phyloP scores from a whole-genome alignment of 1,140 invertebrate species.

The Mactra quadrangularis region DNA sequence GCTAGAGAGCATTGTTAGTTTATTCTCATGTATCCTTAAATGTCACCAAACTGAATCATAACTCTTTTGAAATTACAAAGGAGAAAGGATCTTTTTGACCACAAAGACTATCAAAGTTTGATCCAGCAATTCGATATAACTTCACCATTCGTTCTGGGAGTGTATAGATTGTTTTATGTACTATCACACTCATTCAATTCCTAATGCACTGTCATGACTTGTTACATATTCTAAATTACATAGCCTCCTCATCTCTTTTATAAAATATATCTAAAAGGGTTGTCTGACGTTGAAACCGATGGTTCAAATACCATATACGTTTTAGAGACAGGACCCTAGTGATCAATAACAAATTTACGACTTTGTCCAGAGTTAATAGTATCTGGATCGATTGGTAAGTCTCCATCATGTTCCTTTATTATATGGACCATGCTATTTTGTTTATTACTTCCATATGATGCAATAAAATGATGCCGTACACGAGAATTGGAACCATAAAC shows the following conservation, averaged over 20 bases:
- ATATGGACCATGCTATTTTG: constrained; percentile 45
- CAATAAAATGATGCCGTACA: constrained; percentile 43
- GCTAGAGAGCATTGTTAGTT: too few species aligned
- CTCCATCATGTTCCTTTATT: constrained; percentile 41
- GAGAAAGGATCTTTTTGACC: too few species aligned
- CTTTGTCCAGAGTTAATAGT: constrained; percentile 50
- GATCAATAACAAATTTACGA: constrained; percentile 50
- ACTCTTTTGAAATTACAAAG: too few species aligned
- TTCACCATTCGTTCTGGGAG: too few species aligned
- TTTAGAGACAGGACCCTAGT: constrained; percentile 21
- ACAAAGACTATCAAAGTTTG: too few species aligned
- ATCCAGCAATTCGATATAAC: too few species aligned
- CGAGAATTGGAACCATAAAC: constrained; percentile 28
- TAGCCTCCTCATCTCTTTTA: constrained; percentile 6
- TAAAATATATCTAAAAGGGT: constrained; percentile 41
- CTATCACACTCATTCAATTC: too few species aligned
- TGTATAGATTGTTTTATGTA: too few species aligned
- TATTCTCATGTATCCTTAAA: too few species aligned
- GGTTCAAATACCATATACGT: constrained; percentile 24
- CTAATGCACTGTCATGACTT: too few species aligned
- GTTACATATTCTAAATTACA: background rate
- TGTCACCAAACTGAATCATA: too few species aligned
- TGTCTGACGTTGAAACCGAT: constrained; percentile 1
- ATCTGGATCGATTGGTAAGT: constrained; percentile 27
- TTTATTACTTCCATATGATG: constrained; percentile 53